phyloP scores from a whole-genome alignment of 2,797 vertebrate genomes.

The Myripristis murdjan region DNA sequence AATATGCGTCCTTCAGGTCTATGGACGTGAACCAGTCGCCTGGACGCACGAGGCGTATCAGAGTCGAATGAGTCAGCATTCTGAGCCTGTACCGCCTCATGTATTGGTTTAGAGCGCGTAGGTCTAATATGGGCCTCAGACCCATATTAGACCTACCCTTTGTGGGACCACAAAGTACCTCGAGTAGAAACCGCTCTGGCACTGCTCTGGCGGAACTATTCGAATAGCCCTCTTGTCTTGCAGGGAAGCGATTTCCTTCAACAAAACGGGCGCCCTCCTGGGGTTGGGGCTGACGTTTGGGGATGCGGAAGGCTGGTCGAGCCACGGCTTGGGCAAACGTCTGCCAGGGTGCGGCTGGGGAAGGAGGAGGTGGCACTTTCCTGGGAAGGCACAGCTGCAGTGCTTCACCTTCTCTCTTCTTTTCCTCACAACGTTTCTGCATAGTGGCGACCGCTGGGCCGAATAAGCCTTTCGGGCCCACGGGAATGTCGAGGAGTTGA shows the following conservation, averaged over 20 bases:
- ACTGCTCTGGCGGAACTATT: background rate
- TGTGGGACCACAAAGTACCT: slow-evolving; percentile 2
- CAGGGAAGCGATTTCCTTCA: background rate
- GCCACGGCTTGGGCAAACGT: background rate
- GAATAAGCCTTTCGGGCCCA: slow-evolving; percentile 9
- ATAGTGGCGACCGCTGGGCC: slow-evolving; percentile 2
- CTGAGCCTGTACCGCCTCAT: too few species aligned
- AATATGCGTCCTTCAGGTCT: too few species aligned
- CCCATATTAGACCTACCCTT: too few species aligned
- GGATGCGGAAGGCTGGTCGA: background rate
- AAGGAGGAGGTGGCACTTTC: background rate
- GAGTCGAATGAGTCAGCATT: too few species aligned
- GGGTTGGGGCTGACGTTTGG: background rate
- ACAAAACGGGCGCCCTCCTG: background rate
- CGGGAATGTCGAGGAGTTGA: background rate
- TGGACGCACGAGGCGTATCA: background rate
- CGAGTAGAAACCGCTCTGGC: background rate
- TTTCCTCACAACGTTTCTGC: background rate
- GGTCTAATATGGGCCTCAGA: background rate
- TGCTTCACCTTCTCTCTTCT: background rate
- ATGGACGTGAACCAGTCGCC: too few species aligned
- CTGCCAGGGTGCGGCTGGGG: background rate
- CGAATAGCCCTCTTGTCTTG: background rate
- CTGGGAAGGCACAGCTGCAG: slow-evolving; percentile 1
- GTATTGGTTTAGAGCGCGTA: background rate